Conservation (phyloP, 2,113 vertebrate species). For the Trinectes maculatus region DNA sequence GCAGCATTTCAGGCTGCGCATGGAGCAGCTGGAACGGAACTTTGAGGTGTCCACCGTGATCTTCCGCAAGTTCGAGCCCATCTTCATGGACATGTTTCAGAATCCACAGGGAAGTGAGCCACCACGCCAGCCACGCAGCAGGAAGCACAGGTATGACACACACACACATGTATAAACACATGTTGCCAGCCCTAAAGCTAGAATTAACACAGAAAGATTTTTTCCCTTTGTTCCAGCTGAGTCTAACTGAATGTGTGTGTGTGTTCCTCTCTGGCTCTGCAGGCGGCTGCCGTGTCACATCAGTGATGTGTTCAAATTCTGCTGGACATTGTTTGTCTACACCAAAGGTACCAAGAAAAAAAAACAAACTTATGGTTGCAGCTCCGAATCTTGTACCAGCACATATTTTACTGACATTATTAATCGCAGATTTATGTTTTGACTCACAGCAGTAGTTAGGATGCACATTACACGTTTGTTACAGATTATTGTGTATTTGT, state of each 20-base stretch:
- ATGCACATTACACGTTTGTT: neutral
- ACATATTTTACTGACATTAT: no score
- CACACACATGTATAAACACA: neutral
- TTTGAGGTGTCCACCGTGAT: slow-evolving; percentile 98
- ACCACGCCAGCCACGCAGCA: slow-evolving; percentile 87
- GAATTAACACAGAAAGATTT: no score
- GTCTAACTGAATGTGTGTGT: neutral
- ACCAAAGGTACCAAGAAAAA: slow-evolving; percentile 88
- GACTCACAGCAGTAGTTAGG: neutral
- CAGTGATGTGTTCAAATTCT: slow-evolving; percentile 96
- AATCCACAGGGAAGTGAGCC: slow-evolving; percentile 87
- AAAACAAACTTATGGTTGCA: neutral
- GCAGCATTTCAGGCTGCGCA: slow-evolving; percentile 90
- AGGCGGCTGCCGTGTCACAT: slow-evolving; percentile 89
- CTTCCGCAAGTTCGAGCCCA: slow-evolving; percentile 97
- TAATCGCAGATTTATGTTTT: neutral
- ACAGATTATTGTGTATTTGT: slow-evolving; percentile 24
- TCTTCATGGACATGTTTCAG: slow-evolving; percentile 96
- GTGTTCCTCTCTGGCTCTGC: slow-evolving; percentile 15
- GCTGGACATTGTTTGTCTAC: slow-evolving; percentile 98
- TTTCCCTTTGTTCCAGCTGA: no score
- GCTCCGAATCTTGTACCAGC: no score
- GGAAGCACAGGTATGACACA: slow-evolving; percentile 88
- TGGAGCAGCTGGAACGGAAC: slow-evolving; percentile 93
- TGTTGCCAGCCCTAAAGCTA: neutral